Percentiles rank a stretch among this genome's conserved stretches.
Evolutionary conservation across 1,140 invertebrate species (phyloP).

Genomic region (Ditylenchus dipsaci): DNA sequence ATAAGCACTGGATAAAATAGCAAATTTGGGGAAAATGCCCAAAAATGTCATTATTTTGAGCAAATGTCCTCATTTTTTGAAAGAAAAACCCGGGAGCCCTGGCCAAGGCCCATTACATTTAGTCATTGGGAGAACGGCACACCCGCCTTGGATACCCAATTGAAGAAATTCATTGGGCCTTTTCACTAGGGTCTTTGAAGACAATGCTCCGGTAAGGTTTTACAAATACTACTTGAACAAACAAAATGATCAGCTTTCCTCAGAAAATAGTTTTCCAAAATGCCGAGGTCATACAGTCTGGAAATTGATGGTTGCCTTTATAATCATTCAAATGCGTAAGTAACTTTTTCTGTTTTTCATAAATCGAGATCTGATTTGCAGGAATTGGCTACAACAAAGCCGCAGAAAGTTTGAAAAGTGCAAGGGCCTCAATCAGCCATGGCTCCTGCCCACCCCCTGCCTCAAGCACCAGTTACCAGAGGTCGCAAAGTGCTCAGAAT

Average conservation of each 20-base stretch:
- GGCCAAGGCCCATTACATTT: slow-evolving; percentile 4
- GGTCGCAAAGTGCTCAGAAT: not conserved
- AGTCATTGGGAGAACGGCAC: slow-evolving; percentile 39
- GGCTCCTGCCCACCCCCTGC: not conserved
- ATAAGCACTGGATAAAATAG: too few relatives aligned
- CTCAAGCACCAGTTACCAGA: not conserved
- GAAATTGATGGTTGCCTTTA: slow-evolving; percentile 44
- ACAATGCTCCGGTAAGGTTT: slow-evolving; percentile 27
- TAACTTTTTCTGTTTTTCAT: too few relatives aligned
- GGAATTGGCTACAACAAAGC: slow-evolving; percentile 32
- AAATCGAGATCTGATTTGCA: too few relatives aligned
- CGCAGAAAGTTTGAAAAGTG: not conserved
- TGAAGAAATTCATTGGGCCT: slow-evolving; percentile 31
- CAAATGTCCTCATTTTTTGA: too few relatives aligned
- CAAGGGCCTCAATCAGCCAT: not conserved
- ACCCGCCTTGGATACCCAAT: slow-evolving; percentile 31
- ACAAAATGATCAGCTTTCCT: not conserved
- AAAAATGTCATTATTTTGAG: too few relatives aligned
- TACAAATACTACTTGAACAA: not conserved
- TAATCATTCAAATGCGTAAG: slow-evolving; percentile 40
- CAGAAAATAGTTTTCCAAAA: slow-evolving; percentile 46
- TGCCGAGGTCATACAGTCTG: slow-evolving; percentile 40
- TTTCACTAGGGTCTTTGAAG: slow-evolving; percentile 44
- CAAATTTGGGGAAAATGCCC: too few relatives aligned
- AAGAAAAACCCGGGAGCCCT: too few relatives aligned